phyloP scores from a whole-genome alignment of 2,113 vertebrate species.

The Pelusios castaneus region DNA sequence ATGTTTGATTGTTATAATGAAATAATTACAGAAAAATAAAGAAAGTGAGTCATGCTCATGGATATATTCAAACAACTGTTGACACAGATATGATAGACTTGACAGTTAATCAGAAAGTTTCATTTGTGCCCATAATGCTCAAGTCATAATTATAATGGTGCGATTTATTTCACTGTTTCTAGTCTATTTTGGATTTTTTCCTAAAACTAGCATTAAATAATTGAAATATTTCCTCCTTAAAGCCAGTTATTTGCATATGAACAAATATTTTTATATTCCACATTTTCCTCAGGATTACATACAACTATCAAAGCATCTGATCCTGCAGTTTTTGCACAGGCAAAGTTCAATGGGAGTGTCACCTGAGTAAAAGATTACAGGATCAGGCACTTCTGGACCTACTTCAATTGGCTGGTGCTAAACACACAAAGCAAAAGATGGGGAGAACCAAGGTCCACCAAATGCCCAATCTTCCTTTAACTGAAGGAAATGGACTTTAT shows the following conservation, averaged over 20 bases:
- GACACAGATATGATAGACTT: constrained; percentile 58
- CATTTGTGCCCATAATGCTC: constrained; percentile 62
- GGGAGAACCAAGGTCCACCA: neutral
- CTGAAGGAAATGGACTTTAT: neutral
- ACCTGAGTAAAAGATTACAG: no score
- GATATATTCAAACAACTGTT: constrained; percentile 62
- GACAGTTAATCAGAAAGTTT: constrained; percentile 60
- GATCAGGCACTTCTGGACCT: neutral
- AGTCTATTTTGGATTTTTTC: constrained; percentile 32
- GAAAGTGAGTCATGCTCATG: constrained; percentile 64
- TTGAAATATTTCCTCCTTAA: constrained; percentile 37
- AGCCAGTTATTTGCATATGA: constrained; percentile 5
- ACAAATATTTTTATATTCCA: neutral
- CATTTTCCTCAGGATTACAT: constrained; percentile 26
- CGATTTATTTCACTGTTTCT: constrained; percentile 51
- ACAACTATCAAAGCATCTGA: neutral
- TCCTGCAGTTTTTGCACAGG: neutral
- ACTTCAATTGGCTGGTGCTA: neutral
- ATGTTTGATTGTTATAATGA: constrained; percentile 67
- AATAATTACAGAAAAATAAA: constrained; percentile 73
- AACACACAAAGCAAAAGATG: neutral
- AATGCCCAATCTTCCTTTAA: neutral
- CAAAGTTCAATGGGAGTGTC: neutral
- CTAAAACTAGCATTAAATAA: constrained; percentile 39
- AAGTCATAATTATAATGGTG: constrained; percentile 43